Percentiles rank a stretch among this genome's conserved stretches.
phyloP scores from a whole-genome alignment of 1,140 invertebrate species.

The Drosophila busckii region DNA sequence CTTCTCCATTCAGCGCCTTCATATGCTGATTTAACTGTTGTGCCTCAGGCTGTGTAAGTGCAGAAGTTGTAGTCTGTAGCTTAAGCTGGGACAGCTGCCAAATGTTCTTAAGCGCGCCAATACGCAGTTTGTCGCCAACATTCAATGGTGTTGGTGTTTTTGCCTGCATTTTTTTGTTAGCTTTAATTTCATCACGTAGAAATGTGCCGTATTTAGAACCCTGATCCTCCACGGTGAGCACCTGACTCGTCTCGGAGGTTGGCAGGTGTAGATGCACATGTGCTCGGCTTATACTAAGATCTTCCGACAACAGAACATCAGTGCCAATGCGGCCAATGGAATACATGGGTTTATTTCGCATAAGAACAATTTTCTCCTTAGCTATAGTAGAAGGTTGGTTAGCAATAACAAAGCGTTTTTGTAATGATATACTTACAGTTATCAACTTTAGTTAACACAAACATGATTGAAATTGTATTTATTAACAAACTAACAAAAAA shows the following conservation, averaged over 20 bases:
- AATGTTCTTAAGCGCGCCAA: slow-evolving; percentile 80
- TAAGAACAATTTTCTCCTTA: slow-evolving; percentile 48
- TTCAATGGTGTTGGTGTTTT: slow-evolving; percentile 52
- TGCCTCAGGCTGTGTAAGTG: slow-evolving; percentile 78
- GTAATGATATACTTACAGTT: slow-evolving; percentile 18
- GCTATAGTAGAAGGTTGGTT: slow-evolving; percentile 14
- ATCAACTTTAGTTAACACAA: slow-evolving; percentile 39
- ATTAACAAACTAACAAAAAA: too few relatives aligned
- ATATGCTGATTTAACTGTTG: slow-evolving; percentile 73
- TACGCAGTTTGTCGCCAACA: slow-evolving; percentile 79
- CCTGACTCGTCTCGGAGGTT: slow-evolving; percentile 23
- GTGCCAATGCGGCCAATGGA: slow-evolving; percentile 56
- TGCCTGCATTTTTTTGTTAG: slow-evolving; percentile 27
- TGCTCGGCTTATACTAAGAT: slow-evolving; percentile 81
- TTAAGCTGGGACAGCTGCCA: slow-evolving; percentile 79
- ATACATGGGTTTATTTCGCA: slow-evolving; percentile 40
- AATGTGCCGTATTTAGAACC: slow-evolving; percentile 82
- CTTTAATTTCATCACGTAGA: slow-evolving; percentile 73
- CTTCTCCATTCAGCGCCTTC: slow-evolving; percentile 72
- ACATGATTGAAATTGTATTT: slow-evolving; percentile 46
- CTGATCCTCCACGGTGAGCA: slow-evolving; percentile 72
- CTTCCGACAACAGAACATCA: slow-evolving; percentile 79
- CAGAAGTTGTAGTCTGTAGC: slow-evolving; percentile 79
- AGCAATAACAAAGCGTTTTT: background rate
- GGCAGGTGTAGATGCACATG: slow-evolving; percentile 79